phyloP scores from a whole-genome alignment of 2,888 invertebrate genomes.

The Calameuta filiformis region DNA sequence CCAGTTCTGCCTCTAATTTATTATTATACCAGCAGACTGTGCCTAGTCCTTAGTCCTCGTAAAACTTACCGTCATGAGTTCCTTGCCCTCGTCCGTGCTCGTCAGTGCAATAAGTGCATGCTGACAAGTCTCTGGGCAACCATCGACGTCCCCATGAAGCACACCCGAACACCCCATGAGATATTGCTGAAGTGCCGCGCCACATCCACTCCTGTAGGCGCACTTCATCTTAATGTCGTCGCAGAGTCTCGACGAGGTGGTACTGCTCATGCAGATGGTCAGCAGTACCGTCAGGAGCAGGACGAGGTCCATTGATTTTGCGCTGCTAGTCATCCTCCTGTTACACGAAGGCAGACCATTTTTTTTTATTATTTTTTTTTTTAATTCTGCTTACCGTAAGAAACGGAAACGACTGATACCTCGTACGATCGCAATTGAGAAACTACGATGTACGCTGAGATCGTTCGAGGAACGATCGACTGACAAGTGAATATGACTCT shows the following conservation, averaged over 20 bases:
- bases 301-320: slow-evolving; percentile 42
- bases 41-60: background rate
- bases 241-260: slow-evolving; percentile 68
- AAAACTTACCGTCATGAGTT: slow-evolving; percentile 78
- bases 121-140: slow-evolving; percentile 79
- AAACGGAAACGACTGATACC: background rate
- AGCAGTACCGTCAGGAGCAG: slow-evolving; percentile 39
- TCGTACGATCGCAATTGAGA: background rate
- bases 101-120: slow-evolving; percentile 83
- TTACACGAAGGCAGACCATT: background rate
- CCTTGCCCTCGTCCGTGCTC: slow-evolving; percentile 82
- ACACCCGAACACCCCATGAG: slow-evolving; percentile 78
- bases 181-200: slow-evolving; percentile 81
- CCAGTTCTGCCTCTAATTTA: background rate
- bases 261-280: slow-evolving; percentile 37
- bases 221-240: slow-evolving; percentile 79
- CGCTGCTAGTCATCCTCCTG: slow-evolving; percentile 50
- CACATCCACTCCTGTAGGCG: slow-evolving; percentile 81
- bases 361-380: background rate
- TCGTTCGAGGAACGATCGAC: background rate
- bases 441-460: background rate
- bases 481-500: slow-evolving; percentile 10
- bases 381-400: background rate
- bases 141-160: slow-evolving; percentile 69
- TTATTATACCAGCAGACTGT: background rate